Base-by-base conservation (phyloP, 2,113 vertebrate species). In the Lepus europaeus region DNA sequence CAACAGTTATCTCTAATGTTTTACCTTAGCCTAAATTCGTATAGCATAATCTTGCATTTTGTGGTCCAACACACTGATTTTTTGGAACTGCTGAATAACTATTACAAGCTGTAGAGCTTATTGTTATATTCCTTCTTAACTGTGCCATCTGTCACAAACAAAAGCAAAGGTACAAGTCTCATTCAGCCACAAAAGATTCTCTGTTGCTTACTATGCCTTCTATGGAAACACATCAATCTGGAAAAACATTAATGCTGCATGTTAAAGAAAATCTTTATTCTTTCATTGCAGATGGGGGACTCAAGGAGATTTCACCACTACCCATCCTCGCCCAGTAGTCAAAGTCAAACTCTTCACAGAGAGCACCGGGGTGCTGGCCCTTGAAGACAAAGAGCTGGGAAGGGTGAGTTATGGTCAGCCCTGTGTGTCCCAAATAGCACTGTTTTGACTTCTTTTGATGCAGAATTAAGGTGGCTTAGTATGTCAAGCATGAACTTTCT, bases 321-420 rank as follows among this genome's bases (percentile, higher is more conserved):
- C 99, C 66, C 99, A 99, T 81, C 99, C 99, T 61, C 98, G 99
- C 14, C 99, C 99, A 66, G 98, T 99, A 29, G 99, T 99, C 95
- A 99, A 99, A 98, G 99, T 99, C 45, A 99, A 99, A 97, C 99
- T 99, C 92, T 99, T 99, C 96, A 99, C 99, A 1, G 99, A 99
- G 98, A 99, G 99, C 98, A 99, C 99, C 0, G 99, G 99, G 0
- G 99, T 99, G 77, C 97, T 99, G 97, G 99, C 99, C 53, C 98
- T 99, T 90, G 99, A 99, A 98, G 99, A 99, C 98, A 99, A 99
- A 97, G 99, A 99, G 89, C 98, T 99, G 91, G 99, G 99, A 96
- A 99, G 98, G 98, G 99, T 99, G 97, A 99, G 99, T 98, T 89
- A 61, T 39, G 6, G 11, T 66, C 29, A 27, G 11, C n/a, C 2